Base-by-base conservation (phyloP, 2,113 vertebrate genomes). In the Rhea pennata region DNA sequence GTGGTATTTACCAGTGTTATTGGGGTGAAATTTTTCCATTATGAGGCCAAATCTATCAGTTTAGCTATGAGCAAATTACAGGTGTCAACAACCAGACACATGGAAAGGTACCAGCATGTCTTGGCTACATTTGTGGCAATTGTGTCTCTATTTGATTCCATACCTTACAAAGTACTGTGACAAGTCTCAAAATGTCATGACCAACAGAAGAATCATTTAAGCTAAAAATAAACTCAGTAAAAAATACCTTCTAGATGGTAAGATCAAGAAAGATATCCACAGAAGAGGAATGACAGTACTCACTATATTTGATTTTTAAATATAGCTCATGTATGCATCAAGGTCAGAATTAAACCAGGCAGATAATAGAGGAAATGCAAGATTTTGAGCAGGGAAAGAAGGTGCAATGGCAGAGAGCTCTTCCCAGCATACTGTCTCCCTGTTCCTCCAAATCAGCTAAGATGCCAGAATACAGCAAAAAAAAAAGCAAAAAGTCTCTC, bases 31-130 rank as follows among this genome's bases (percentile, higher is more conserved):
- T 19, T 19, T 48, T 48, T 48, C 46, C 46, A 48, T 48, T 48
- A 36, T 48, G 46, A 48, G 46, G 46, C 46, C 46, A 48, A 48
- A 79, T 91, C 91, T 93, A 76, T 87, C 36, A 2, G 19, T 51
- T 82, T 62, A 84, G 95, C 87, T 87, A 87, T 78, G 44, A 91
- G 87, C 48, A 93, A 96, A 96, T 97, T 95, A 93, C n/a, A 95
- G 89, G 92, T 91, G 87, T 27, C 77, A 69, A 77, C 89, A 91
- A 88, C 0, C 1, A 88, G 91, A 54, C 78, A 64, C 87, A 48
- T 29, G 42, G 84, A 87, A 42, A 92, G 91, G 73, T 29, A 75
- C 56, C 10, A 12, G 73, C 70, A 51, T 13, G 58, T 81, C 91
- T 93, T 92, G 80, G 88, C 74, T 95, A 51, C 81, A 40, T 73